Percentiles rank a stretch among this genome's conserved stretches.
Evolutionary conservation across 2,113 vertebrate genomes (phyloP).

Genomic region (Pyxicephalus adspersus): DNA sequence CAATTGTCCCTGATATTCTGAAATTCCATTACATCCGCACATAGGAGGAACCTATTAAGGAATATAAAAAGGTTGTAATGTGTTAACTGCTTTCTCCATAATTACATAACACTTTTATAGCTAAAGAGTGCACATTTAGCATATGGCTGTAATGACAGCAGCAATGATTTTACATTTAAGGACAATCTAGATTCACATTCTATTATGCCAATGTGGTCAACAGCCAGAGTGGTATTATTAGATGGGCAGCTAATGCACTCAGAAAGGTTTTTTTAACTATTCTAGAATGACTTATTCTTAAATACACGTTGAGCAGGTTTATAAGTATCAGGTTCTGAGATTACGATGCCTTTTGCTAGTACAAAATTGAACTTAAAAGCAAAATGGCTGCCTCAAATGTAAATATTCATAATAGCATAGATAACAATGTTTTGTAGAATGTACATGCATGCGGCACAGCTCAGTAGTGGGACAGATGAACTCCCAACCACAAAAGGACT

Average conservation of each 20-base stretch:
- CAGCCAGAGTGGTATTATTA: not conserved
- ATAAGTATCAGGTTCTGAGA: too few relatives aligned
- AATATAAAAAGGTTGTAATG: slow-evolving; percentile 26
- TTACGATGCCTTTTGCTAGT: too few relatives aligned
- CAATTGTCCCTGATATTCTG: not conserved
- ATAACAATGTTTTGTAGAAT: too few relatives aligned
- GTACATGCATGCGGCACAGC: too few relatives aligned
- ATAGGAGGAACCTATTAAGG: slow-evolving; percentile 25
- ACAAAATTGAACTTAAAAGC: too few relatives aligned
- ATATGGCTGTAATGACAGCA: slow-evolving; percentile 21
- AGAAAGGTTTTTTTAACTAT: too few relatives aligned
- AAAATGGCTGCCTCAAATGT: too few relatives aligned
- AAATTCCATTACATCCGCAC: slow-evolving; percentile 18
- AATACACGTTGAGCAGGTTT: too few relatives aligned
- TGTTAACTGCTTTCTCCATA: slow-evolving; percentile 33
- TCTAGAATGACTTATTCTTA: too few relatives aligned
- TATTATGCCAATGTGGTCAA: not conserved
- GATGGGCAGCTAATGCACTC: not conserved
- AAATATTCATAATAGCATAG: too few relatives aligned
- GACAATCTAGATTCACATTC: not conserved
- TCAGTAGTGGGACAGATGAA: too few relatives aligned
- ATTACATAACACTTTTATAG: slow-evolving; percentile 36
- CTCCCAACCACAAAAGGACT: too few relatives aligned
- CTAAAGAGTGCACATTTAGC: slow-evolving; percentile 23
- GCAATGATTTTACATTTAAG: slow-evolving; percentile 29